Conservation (phyloP, 2,888 invertebrate species). For the Microctonus aethiopoides region DNA sequence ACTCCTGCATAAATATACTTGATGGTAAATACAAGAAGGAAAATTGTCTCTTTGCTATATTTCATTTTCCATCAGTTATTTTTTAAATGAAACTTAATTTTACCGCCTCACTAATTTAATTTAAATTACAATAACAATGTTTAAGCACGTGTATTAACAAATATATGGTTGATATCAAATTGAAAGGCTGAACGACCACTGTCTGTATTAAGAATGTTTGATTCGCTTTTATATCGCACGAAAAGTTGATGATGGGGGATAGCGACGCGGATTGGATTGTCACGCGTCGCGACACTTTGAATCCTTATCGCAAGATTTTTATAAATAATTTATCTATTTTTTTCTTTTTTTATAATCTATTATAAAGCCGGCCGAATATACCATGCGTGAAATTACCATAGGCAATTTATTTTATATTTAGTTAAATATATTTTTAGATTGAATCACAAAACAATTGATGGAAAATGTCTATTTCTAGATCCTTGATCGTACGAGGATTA, state of each 20-base stretch:
- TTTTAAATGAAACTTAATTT: background rate
- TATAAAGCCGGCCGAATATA: background rate
- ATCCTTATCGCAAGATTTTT: conserved; percentile 22
- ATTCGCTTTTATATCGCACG: conserved; percentile 54
- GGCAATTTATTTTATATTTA: background rate
- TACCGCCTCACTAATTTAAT: background rate
- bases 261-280: conserved; percentile 30
- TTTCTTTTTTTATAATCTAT: background rate
- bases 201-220: conserved; percentile 49
- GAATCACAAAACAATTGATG: background rate
- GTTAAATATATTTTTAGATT: conserved; percentile 14
- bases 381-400: background rate
- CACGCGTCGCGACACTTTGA: conserved; percentile 20
- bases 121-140: background rate
- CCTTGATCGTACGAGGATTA: conserved; percentile 8
- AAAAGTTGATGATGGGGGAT: conserved; percentile 36
- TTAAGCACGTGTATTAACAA: background rate
- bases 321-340: background rate
- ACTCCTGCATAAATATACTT: background rate
- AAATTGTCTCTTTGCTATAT: background rate
- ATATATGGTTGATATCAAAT: conserved; percentile 32
- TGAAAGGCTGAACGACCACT: conserved; percentile 42
- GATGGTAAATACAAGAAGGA: background rate
- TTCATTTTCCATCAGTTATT: background rate
- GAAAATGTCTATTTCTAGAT: background rate